A percentile compares a stretch with the other conserved stretches of the same genome.
These are phyloP conservation scores for Buceros bicornis DNA, from an alignment of 2,797 vertebrate species.

Conservation along the genomic window DNA sequence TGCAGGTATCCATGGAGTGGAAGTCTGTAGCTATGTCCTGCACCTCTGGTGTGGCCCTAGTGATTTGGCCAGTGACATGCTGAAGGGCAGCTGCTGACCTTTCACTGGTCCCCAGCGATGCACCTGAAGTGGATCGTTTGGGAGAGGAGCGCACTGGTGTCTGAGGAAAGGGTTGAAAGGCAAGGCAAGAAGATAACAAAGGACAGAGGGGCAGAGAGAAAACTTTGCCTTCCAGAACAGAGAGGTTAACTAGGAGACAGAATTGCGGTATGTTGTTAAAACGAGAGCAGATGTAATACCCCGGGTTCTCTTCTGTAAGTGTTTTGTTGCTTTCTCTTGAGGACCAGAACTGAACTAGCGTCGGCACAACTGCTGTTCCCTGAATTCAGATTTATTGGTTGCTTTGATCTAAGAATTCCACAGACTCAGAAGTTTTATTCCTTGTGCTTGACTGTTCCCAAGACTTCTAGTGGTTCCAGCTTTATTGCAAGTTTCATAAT, in stretches of 20 bases:
- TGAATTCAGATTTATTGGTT: constrained; percentile 34
- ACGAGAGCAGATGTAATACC: not conserved
- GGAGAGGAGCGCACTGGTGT: not conserved
- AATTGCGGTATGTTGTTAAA: not conserved
- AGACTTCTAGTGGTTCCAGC: constrained; percentile 9
- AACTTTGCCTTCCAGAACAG: not conserved
- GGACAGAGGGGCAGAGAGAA: not conserved
- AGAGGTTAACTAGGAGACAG: not conserved
- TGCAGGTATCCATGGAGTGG: not conserved
- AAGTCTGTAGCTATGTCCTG: not conserved
- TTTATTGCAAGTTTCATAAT: constrained; percentile 43
- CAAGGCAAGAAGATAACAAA: not conserved
- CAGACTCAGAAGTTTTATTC: constrained; percentile 34
- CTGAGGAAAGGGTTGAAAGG: not conserved
- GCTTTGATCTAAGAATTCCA: constrained; percentile 45
- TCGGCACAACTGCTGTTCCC: not conserved
- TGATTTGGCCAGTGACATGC: not conserved
- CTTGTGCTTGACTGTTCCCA: not conserved
- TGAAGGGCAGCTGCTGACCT: not conserved
- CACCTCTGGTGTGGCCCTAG: not conserved
- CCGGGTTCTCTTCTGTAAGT: not conserved
- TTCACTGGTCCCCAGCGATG: not conserved
- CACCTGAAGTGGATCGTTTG: not conserved
- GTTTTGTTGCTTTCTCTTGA: not conserved
- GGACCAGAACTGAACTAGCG: not conserved